These are phyloP conservation scores for Alexandromys oeconomus DNA, from an alignment of 2,797 vertebrate genomes.

Conservation along the genomic window DNA sequence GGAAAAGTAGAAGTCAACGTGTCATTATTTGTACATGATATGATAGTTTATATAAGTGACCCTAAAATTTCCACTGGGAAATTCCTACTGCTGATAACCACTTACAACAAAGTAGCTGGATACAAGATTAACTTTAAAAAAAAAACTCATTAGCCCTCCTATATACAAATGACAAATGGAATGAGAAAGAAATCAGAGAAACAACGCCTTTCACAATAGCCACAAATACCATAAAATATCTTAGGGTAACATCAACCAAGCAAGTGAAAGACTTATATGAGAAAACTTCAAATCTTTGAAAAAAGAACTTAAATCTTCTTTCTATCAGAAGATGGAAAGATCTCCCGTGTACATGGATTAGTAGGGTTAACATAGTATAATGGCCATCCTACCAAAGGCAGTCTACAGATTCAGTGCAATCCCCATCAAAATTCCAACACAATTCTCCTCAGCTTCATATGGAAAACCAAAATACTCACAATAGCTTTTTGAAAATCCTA, in stretches of 20 bases:
- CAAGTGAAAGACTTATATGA: neutral
- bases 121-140: neutral
- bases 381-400: neutral
- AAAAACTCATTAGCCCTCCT: neutral
- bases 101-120: neutral
- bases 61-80: neutral
- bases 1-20: neutral
- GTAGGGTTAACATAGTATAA: neutral
- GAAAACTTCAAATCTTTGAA: neutral
- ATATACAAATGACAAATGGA: neutral
- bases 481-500: no score
- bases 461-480: no score
- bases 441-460: neutral
- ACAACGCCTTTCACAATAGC: neutral
- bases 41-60: neutral
- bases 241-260: neutral
- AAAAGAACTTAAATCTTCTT: neutral
- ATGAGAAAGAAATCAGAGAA: neutral
- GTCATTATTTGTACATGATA: neutral
- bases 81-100: neutral
- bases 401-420: neutral
- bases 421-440: neutral
- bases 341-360: neutral
- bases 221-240: neutral
- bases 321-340: neutral